Evolutionary conservation across 2,113 vertebrate genomes (phyloP).

Genomic region (Zootoca vivipara): DNA sequence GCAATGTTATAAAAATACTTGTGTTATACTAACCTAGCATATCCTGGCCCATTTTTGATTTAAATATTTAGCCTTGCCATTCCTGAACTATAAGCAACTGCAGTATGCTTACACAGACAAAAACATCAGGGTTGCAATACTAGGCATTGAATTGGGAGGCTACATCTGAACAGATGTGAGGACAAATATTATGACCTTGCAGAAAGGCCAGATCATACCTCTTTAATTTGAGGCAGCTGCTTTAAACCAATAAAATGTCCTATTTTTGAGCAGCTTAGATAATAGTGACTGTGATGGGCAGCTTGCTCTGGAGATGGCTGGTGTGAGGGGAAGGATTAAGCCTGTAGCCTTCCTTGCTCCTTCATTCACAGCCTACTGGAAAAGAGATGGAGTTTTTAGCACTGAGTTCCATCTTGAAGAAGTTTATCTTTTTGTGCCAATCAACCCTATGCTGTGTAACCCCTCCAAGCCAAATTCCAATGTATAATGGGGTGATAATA

Average conservation of each 20-base stretch:
- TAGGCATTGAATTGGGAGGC: slow-evolving; percentile 11
- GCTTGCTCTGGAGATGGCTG: not conserved
- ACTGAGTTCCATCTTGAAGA: not conserved
- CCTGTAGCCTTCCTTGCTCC: not conserved
- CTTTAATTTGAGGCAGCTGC: slow-evolving; percentile 2
- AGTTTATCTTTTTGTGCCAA: not conserved
- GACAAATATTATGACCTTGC: slow-evolving; percentile 37
- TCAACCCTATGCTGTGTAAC: not conserved
- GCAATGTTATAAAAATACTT: not conserved
- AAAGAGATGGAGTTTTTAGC: not conserved
- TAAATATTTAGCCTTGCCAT: not conserved
- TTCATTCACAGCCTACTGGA: not conserved
- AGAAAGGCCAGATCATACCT: not conserved
- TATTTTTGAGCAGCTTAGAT: not conserved
- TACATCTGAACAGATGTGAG: slow-evolving; percentile 15
- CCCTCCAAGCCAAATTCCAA: too few species aligned
- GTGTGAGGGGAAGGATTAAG: too few species aligned
- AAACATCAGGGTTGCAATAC: not conserved
- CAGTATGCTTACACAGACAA: not conserved
- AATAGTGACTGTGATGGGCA: not conserved
- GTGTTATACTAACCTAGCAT: not conserved
- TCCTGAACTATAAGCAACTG: not conserved
- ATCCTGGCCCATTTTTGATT: not conserved
- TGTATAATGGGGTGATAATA: too few species aligned
- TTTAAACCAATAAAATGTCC: not conserved